Evolutionary conservation across 2,888 invertebrate species (phyloP).

Genomic region (Andrena chrysosceles): DNA sequence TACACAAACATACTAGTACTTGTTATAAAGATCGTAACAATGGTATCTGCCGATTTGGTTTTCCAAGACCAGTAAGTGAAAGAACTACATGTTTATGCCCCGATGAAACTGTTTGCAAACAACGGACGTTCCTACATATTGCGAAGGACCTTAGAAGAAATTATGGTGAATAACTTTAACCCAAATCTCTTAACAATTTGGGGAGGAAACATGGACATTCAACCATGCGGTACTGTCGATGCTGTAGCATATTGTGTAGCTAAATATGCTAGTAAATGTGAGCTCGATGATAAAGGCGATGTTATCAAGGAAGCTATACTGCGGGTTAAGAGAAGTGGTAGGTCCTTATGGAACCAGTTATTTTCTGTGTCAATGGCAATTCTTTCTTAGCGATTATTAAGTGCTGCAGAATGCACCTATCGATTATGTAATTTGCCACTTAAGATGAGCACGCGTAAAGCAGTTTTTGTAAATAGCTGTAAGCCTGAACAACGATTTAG

Average conservation of each 20-base stretch:
- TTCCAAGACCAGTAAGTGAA: not conserved
- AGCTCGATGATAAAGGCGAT: not conserved
- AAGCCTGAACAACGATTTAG: not conserved
- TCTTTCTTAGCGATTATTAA: not conserved
- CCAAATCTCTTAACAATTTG: not conserved
- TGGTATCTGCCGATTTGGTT: not conserved
- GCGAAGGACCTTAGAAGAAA: not conserved
- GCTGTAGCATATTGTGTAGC: not conserved
- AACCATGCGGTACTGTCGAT: constrained; percentile 2
- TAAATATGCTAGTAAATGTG: not conserved
- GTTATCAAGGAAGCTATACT: not conserved
- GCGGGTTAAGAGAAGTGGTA: too few species aligned
- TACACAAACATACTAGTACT: not conserved
- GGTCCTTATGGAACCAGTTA: not conserved
- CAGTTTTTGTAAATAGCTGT: not conserved
- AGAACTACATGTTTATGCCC: not conserved
- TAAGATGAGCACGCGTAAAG: not conserved
- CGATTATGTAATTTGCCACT: not conserved
- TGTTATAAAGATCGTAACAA: not conserved
- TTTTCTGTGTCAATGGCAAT: not conserved
- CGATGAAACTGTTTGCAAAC: not conserved
- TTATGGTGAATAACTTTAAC: not conserved
- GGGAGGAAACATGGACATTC: constrained; percentile 9
- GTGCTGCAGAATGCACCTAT: not conserved
- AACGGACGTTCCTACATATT: not conserved